These are phyloP conservation scores for Gymnorhina tibicen DNA, from an alignment of 2,113 vertebrate species.

Conservation along the genomic window DNA sequence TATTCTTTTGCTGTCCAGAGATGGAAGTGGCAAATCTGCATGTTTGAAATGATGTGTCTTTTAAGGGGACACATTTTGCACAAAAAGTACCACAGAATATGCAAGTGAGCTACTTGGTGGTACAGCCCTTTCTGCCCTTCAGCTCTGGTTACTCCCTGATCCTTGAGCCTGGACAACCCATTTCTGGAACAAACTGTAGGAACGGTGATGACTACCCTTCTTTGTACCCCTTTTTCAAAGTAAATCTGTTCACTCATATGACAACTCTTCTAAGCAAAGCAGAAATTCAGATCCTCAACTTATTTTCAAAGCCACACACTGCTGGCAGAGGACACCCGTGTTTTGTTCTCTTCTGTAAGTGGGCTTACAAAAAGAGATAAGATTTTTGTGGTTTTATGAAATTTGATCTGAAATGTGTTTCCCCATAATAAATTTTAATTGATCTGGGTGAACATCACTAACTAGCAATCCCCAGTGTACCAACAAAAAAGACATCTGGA, in stretches of 20 bases:
- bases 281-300: neutral
- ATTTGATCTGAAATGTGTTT: neutral
- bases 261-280: neutral
- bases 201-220: fast-evolving
- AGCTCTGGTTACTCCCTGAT: neutral
- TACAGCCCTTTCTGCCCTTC: neutral
- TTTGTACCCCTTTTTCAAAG: neutral
- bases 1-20: neutral
- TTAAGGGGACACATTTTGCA: neutral
- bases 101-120: neutral
- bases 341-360: neutral
- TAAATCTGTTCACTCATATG: neutral
- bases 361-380: neutral
- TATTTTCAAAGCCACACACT: neutral
- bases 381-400: neutral
- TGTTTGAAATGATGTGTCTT: neutral
- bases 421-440: neutral
- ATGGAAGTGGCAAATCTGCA: neutral
- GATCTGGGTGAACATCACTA: neutral
- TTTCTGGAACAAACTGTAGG: neutral
- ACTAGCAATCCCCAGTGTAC: neutral
- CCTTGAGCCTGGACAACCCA: neutral
- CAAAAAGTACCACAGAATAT: neutral
- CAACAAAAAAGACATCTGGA: neutral
- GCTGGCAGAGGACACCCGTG: fast-evolving